phyloP scores from a whole-genome alignment of 2,113 vertebrate species.

The Elaphurus davidianus region DNA sequence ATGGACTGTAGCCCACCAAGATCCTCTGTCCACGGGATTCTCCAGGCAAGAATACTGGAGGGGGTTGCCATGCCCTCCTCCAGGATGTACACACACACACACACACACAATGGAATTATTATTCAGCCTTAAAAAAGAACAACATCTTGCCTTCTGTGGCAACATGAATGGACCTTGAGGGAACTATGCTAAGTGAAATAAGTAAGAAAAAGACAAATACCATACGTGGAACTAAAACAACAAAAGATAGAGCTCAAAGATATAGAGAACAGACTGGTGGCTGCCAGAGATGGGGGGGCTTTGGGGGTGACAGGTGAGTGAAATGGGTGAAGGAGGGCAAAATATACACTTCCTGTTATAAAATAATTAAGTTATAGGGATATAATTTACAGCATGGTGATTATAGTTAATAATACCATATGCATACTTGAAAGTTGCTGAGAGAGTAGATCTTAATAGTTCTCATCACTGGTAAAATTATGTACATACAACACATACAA shows the following conservation, averaged over 20 bases:
- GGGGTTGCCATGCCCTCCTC: neutral
- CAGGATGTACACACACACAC: neutral
- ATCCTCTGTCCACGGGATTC: neutral
- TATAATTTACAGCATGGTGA: neutral
- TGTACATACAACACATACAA: neutral
- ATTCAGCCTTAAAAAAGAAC: neutral
- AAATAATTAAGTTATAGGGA: neutral
- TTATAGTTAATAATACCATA: neutral
- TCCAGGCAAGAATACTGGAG: neutral
- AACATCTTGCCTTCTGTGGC: neutral
- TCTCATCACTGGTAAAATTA: neutral
- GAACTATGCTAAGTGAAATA: neutral
- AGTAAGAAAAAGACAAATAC: neutral
- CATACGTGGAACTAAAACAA: neutral
- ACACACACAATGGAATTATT: neutral
- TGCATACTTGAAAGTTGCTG: neutral
- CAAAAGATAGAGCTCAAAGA: neutral
- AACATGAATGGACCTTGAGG: neutral
- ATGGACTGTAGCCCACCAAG: neutral
- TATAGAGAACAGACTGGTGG: neutral
- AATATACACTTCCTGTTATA: neutral
- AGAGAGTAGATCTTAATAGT: neutral
- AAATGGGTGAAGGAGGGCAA: neutral
- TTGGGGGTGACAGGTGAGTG: neutral
- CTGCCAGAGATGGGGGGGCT: neutral